phyloP scores from a whole-genome alignment of 1,140 invertebrate species.

The Dendroctonus valens region DNA sequence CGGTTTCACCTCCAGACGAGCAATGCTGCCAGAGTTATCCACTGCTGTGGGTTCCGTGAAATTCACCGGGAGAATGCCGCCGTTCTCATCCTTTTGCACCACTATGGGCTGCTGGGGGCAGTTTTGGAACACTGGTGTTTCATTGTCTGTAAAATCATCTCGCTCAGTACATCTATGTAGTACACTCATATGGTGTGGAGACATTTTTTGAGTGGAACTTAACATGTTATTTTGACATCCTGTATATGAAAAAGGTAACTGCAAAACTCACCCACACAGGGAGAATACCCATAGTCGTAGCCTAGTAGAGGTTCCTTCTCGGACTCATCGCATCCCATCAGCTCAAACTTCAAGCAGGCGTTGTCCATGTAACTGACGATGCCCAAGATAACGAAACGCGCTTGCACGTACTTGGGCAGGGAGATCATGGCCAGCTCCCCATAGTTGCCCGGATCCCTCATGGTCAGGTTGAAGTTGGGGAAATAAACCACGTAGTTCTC shows the following conservation, averaged over 20 bases:
- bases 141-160: constrained; percentile 67
- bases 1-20: constrained; percentile 86
- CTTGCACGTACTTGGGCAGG: constrained; percentile 88
- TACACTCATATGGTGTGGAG: no score
- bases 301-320: constrained; percentile 77
- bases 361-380: constrained; percentile 97
- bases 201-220: no score
- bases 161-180: no score
- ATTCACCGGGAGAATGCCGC: constrained; percentile 83
- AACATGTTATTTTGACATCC: no score
- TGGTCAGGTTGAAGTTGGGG: constrained; percentile 92
- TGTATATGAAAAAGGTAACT: no score
- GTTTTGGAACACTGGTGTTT: constrained; percentile 94
- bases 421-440: constrained; percentile 95
- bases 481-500: constrained; percentile 97
- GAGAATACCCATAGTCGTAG: constrained; percentile 91
- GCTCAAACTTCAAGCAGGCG: constrained; percentile 92
- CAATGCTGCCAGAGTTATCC: constrained; percentile 93
- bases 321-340: constrained; percentile 92
- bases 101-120: constrained; percentile 90
- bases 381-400: constrained; percentile 87
- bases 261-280: constrained; percentile 73
- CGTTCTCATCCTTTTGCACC: constrained; percentile 82
- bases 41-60: constrained; percentile 89
- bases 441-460: constrained; percentile 90